These are phyloP conservation scores for Micromys minutus DNA, from an alignment of 2,113 vertebrate species.

Conservation along the genomic window DNA sequence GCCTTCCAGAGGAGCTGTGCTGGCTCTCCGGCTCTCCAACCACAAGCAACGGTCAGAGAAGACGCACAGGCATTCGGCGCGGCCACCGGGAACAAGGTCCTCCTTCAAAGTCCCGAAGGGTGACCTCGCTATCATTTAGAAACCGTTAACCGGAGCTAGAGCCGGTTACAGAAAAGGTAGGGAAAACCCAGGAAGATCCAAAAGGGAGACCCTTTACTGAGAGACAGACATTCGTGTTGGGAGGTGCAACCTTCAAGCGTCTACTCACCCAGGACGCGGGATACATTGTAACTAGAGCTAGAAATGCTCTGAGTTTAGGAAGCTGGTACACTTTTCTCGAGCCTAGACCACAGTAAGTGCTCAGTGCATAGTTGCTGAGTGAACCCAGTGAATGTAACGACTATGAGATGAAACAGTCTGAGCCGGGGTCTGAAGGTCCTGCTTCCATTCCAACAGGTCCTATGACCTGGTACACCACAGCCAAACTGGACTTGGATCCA, in stretches of 20 bases:
- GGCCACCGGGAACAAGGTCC: constrained; percentile 35
- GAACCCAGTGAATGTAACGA: not conserved
- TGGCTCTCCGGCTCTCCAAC: constrained; percentile 11
- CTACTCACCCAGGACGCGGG: not conserved
- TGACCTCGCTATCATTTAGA: constrained; percentile 32
- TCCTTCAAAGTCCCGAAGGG: not conserved
- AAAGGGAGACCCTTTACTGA: not conserved
- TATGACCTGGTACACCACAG: not conserved
- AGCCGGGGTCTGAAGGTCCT: not conserved
- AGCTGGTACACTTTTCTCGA: not conserved
- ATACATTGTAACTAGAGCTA: not conserved
- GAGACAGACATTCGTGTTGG: not conserved
- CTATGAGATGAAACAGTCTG: accelerated
- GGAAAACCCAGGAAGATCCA: not conserved
- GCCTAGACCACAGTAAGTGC: not conserved
- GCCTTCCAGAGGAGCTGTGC: constrained; percentile 57
- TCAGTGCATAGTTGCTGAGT: not conserved
- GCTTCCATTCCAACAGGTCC: not conserved
- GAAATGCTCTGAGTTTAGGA: not conserved
- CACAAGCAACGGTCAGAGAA: not conserved
- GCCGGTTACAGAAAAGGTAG: not conserved
- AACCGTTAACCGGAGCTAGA: constrained; percentile 15
- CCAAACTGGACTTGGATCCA: constrained; percentile 12
- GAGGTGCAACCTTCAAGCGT: not conserved
- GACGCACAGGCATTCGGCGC: not conserved